These are phyloP conservation scores for Cacajao melanocephalus DNA, from an alignment of 2,797 vertebrate species.

Conservation along the genomic window DNA sequence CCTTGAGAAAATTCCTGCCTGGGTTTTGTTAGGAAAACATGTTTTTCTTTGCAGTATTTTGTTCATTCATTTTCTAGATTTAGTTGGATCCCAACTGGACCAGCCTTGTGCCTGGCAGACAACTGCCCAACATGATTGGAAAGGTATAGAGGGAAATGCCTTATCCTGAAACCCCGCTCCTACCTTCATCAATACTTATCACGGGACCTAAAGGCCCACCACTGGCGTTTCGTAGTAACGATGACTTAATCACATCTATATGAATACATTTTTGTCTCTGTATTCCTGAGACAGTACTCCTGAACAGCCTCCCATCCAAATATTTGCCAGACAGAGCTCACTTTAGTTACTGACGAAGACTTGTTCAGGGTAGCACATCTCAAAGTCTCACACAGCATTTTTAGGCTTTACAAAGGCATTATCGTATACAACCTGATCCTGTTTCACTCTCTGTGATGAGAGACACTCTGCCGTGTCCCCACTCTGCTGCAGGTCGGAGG, in stretches of 20 bases:
- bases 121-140: neutral
- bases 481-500: rapidly evolving
- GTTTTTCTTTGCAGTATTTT: neutral
- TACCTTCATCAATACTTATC: neutral
- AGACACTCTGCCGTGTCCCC: neutral
- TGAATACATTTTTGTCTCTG: neutral
- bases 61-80: neutral
- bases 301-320: neutral
- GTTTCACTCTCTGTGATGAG: neutral
- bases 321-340: neutral
- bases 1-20: neutral
- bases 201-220: neutral
- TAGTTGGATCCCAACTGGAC: neutral
- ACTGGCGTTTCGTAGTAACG: neutral
- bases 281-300: neutral
- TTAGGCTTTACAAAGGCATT: neutral
- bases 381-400: neutral
- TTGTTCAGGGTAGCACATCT: neutral
- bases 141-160: neutral
- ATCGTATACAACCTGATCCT: neutral
- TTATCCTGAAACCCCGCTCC: neutral
- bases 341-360: neutral
- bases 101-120: neutral
- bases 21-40: neutral
- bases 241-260: neutral